Base-by-base conservation (phyloP, 1,140 invertebrate genomes). In the Tetranychus cinnabarinus region DNA sequence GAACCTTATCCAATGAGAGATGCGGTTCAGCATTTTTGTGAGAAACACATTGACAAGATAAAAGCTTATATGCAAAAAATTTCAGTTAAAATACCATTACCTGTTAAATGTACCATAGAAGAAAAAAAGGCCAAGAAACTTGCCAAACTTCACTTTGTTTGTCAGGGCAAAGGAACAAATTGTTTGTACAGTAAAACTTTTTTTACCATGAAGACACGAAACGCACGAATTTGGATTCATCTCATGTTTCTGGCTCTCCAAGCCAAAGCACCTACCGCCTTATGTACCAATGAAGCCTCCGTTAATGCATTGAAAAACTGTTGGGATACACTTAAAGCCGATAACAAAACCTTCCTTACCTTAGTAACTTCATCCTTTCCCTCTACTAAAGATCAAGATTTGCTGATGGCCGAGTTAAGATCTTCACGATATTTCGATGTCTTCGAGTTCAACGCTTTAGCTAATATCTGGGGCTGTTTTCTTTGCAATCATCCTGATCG, bases 281-380 rank as follows among this genome's bases (percentile, higher is more conserved):
- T 92, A 15, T 88, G 85, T 71, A 86, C 84, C 52, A 72, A 85
- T 35, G 86, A 91, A 73, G 76, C 82, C 12, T 82, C 83, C 65
- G 86, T 91, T 1, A 82, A 81, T 66, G 82, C 81, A 70, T 75
- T 88, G 52, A 88, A 88, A 72, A 82, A 86, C 70, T 90, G 88
- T 73, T 93, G 88, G 87, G 86, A 92, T 72, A 87, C 86, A 64
- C 75, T 93, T 65, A 88, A 88, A 73, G 83, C 81, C 70, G 87
- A 92, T 73, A 86, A 84, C 69, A 85, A 83, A 70, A 83, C 82
- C 55, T 95, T 93, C 72, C 77, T 89, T 4, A 88, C 88, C 36
- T 76, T 93, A 37, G 88, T 93, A 7, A 93, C 88, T 2, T 86
- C 86, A 61, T 85, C 86, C 50, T 95, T 95, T 76, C 88, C 89